Conservation (phyloP, 2,113 vertebrate genomes). For the Austrofundulus limnaeus region DNA sequence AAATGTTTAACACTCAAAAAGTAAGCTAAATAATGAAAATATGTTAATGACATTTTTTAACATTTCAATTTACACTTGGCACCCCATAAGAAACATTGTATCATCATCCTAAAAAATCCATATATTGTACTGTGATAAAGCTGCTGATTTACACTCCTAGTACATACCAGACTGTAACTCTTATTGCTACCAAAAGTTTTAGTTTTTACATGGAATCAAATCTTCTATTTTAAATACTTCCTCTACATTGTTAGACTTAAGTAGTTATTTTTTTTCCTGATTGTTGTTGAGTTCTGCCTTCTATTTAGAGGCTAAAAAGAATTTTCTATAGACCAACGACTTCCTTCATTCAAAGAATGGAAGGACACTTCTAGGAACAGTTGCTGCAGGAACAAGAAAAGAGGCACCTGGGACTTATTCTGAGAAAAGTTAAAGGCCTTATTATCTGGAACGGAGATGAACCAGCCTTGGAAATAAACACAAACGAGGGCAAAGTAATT, state of each 20-base stretch:
- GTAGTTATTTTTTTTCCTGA: slow-evolving; percentile 12
- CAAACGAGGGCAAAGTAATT: slow-evolving; percentile 38
- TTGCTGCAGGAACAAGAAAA: slow-evolving; percentile 21
- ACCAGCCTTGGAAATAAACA: slow-evolving; percentile 31
- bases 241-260: not conserved
- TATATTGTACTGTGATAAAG: too few species aligned
- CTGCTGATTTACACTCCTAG: too few species aligned
- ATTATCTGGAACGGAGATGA: slow-evolving; percentile 49
- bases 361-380: slow-evolving; percentile 41
- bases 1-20: too few species aligned
- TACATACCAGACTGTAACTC: too few species aligned
- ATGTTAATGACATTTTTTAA: too few species aligned
- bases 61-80: too few species aligned
- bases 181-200: too few species aligned
- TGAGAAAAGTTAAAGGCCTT: slow-evolving; percentile 54
- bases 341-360: slow-evolving; percentile 33
- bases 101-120: too few species aligned
- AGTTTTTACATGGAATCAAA: too few species aligned
- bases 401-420: slow-evolving; percentile 40
- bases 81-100: too few species aligned
- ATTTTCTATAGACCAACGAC: slow-evolving; percentile 19
- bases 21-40: too few species aligned
- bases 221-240: not conserved
- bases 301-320: slow-evolving; percentile 44
- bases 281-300: slow-evolving; percentile 23